Conservation (phyloP, 2,888 invertebrate species). For the Conus canariensis region DNA sequence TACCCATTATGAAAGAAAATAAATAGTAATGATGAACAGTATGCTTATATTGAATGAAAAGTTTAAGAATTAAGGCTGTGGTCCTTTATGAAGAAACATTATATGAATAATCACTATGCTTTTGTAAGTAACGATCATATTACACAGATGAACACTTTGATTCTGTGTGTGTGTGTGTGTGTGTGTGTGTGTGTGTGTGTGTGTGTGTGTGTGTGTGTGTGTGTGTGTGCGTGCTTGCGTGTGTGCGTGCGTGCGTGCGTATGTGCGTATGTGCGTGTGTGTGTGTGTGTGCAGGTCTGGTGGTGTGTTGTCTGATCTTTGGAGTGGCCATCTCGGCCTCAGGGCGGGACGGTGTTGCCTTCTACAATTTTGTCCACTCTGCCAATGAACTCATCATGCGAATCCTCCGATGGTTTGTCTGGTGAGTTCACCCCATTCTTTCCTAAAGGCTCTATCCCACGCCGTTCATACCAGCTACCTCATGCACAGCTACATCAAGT, state of each 20-base stretch:
- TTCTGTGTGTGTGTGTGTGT: too few relatives aligned
- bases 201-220: not conserved
- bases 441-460: not conserved
- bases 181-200: constrained; percentile 52
- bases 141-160: too few relatives aligned
- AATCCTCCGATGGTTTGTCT: constrained; percentile 68
- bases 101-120: too few relatives aligned
- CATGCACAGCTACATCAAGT: too few relatives aligned
- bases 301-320: not conserved
- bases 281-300: not conserved
- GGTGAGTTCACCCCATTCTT: constrained; percentile 55
- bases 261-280: not conserved
- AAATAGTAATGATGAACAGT: too few relatives aligned
- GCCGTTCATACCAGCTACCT: too few relatives aligned
- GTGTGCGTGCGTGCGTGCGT: constrained; percentile 49
- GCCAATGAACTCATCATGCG: constrained; percentile 66
- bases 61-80: too few relatives aligned
- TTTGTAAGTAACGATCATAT: too few relatives aligned
- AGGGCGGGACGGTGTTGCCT: constrained; percentile 63
- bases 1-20: too few relatives aligned
- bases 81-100: too few relatives aligned
- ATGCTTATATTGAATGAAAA: too few relatives aligned
- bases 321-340: constrained; percentile 11
- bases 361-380: constrained; percentile 67
- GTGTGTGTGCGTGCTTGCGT: too few relatives aligned